phyloP scores from a whole-genome alignment of 2,113 vertebrate genomes.

The Orthonyx spaldingii region DNA sequence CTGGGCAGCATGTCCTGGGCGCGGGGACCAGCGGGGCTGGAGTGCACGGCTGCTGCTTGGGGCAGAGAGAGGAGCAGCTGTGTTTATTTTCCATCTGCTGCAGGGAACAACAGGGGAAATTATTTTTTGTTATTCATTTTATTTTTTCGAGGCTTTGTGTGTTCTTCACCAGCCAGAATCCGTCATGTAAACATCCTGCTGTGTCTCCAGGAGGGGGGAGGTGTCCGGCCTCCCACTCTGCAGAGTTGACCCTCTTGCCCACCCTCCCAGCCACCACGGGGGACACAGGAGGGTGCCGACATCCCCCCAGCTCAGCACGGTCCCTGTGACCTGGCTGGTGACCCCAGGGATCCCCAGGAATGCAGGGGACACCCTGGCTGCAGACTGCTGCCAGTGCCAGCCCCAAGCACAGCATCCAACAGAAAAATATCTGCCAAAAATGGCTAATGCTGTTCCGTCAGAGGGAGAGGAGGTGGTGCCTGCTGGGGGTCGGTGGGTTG shows the following conservation, averaged over 20 bases:
- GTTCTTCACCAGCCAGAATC: conserved; percentile 21
- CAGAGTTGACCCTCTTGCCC: neutral
- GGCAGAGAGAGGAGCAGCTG: neutral
- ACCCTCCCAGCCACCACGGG: neutral
- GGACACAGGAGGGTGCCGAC: neutral
- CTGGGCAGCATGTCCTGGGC: neutral
- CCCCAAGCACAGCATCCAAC: fast-evolving
- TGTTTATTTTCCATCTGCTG: conserved; percentile 49
- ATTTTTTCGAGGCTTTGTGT: neutral
- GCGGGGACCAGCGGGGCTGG: fast-evolving
- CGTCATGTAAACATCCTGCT: conserved; percentile 27
- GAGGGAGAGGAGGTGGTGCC: neutral
- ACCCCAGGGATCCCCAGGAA: neutral
- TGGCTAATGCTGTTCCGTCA: neutral
- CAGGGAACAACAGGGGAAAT: neutral
- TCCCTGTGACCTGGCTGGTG: neutral
- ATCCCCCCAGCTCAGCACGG: neutral
- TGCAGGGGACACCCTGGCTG: neutral
- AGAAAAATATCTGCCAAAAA: neutral
- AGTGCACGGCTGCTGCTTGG: fast-evolving
- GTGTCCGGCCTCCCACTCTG: neutral
- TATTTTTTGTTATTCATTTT: neutral
- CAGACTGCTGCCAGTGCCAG: neutral
- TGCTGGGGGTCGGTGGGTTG: neutral
- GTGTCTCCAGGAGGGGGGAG: neutral